Evolutionary conservation across 2,113 vertebrate genomes (phyloP), one percentile per base, ranked within the genome.

Genomic region (Bagarius yarrelli): DNA sequence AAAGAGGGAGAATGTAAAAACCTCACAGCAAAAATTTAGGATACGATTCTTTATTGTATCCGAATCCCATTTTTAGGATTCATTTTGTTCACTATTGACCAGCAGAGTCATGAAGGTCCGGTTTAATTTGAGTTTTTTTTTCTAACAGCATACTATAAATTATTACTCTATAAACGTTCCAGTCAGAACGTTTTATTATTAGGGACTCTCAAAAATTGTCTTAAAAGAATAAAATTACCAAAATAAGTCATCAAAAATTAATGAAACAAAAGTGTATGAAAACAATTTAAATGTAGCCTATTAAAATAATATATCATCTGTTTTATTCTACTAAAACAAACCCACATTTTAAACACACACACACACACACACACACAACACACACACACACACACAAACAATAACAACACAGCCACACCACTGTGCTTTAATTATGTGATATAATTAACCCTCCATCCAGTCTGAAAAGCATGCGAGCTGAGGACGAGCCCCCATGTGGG

Each of bases 401-500:
- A 44, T 74, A 70, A 79, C 81, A 25, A 9, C 80, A 55, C 72
- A 71, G 78, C 60, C 60, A 84, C 85, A 69, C 56, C 66, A 85
- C 77, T 63, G 70, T 81, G 81, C 85, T 78, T 88, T 87, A 84
- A 83, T 85, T 83, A 84, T 85, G 81, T 89, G 76, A 32, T 88
- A 60, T 82, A 84, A 87, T 81, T 80, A 85, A 85, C 86, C 89
- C 88, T 82, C 85, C 83, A 87, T 84, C 86, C 79, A 72, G 81
- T 85, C 69, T 44, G 81, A 88, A 86, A 85, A 88, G 83, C 88
- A 87, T 80, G 73, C 25, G 85, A 81, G 81, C 1, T 3, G 88
- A 81, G 82, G 72, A 85, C 82, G 70, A 85, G 83, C 81, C 83
- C 86, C 83, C 86, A 73, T 88, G 84, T 76, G 79, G 76, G 79